A percentile compares a stretch with the other conserved stretches of the same genome.
These are phyloP conservation scores for Ceramica pisi DNA, from an alignment of 2,888 invertebrate species.

Conservation along the genomic window DNA sequence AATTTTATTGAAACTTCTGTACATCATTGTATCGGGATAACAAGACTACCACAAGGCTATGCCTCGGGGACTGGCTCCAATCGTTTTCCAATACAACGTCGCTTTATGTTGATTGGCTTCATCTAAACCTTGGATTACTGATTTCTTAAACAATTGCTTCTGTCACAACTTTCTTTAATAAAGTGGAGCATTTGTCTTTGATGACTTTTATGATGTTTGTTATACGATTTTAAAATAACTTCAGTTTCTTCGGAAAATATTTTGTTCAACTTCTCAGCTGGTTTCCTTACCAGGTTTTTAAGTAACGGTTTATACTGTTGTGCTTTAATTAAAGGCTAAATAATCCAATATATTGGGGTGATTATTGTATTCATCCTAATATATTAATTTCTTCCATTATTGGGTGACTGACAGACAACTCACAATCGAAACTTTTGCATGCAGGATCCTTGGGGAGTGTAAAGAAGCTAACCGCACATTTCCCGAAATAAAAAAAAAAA, in stretches of 20 bases:
- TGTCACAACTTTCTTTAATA: slow-evolving; percentile 41
- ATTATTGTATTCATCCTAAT: no score
- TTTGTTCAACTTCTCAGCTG: no score
- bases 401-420: no score
- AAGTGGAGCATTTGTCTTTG: slow-evolving; percentile 19
- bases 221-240: background rate
- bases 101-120: slow-evolving; percentile 51
- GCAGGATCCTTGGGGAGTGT: no score
- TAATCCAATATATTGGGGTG: no score
- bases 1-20: slow-evolving; percentile 49
- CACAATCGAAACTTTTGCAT: no score
- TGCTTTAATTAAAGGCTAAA: background rate
- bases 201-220: background rate
- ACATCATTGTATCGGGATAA: background rate
- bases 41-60: slow-evolving; percentile 5
- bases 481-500: no score
- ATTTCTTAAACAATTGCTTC: slow-evolving; percentile 55
- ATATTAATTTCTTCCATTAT: no score
- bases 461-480: no score
- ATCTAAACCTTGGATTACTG: slow-evolving; percentile 49
- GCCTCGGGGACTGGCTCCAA: slow-evolving; percentile 31
- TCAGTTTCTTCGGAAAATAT: no score
- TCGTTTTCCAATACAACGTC: slow-evolving; percentile 61
- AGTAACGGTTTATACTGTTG: background rate
- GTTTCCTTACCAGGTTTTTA: background rate